Conservation (phyloP, 1,140 invertebrate species). For the Drusus annulatus region DNA sequence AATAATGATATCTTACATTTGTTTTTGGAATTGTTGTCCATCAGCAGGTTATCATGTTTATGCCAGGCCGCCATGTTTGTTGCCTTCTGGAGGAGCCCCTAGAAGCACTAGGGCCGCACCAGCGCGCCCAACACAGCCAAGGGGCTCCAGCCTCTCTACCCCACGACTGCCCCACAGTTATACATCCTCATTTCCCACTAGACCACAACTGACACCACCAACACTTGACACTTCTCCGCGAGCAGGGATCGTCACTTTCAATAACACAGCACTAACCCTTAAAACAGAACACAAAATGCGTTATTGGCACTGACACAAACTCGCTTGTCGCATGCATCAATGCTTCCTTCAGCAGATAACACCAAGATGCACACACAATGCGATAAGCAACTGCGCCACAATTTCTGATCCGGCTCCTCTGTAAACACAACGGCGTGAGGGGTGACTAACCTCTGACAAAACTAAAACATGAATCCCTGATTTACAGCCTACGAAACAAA, state of each 20-base stretch:
- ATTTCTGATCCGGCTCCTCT: slow-evolving; percentile 49
- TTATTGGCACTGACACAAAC: slow-evolving; percentile 21
- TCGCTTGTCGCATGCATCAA: not conserved
- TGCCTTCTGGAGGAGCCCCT: slow-evolving; percentile 73
- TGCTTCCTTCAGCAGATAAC: slow-evolving; percentile 8
- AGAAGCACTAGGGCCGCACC: slow-evolving; percentile 61
- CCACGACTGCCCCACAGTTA: slow-evolving; percentile 61
- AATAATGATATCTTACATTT: slow-evolving; percentile 73
- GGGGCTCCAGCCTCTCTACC: slow-evolving; percentile 68
- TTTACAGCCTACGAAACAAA: not conserved
- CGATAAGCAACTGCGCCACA: slow-evolving; percentile 40
- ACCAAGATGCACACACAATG: slow-evolving; percentile 44
- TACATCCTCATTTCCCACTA: slow-evolving; percentile 64
- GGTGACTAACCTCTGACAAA: slow-evolving; percentile 53
- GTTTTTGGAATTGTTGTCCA: slow-evolving; percentile 79
- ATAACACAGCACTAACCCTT: slow-evolving; percentile 28
- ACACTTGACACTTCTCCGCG: slow-evolving; percentile 60
- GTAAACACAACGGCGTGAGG: slow-evolving; percentile 50
- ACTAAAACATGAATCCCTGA: slow-evolving; percentile 44
- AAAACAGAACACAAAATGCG: slow-evolving; percentile 20
- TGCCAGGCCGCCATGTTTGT: slow-evolving; percentile 79
- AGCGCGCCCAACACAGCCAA: slow-evolving; percentile 71
- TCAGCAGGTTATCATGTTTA: slow-evolving; percentile 80
- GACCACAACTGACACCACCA: slow-evolving; percentile 63
- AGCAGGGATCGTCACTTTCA: slow-evolving; percentile 24